phyloP scores from a whole-genome alignment of 2,888 invertebrate genomes.

The Crepidodera aurea region DNA sequence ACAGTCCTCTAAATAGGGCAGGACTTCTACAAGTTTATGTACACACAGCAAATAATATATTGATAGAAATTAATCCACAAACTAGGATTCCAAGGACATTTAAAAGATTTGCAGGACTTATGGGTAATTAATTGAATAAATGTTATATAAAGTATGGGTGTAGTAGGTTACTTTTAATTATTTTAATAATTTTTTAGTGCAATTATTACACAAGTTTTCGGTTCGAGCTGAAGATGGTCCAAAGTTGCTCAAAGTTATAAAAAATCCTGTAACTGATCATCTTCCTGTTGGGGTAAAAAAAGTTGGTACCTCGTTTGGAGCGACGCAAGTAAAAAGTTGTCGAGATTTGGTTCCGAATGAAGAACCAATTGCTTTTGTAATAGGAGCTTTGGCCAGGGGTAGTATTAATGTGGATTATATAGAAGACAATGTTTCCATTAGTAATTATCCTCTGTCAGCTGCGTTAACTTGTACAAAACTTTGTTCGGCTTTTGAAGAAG shows the following conservation, averaged over 20 bases:
- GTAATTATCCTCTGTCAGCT: slow-evolving; percentile 95
- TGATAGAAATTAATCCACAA: slow-evolving; percentile 96
- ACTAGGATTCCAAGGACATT: slow-evolving; percentile 97
- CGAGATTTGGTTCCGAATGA: slow-evolving; percentile 79
- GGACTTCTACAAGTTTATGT: slow-evolving; percentile 95
- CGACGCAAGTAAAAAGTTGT: slow-evolving; percentile 74
- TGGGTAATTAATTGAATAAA: slow-evolving; percentile 70
- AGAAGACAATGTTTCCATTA: slow-evolving; percentile 90
- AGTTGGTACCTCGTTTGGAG: slow-evolving; percentile 88
- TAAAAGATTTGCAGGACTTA: slow-evolving; percentile 94
- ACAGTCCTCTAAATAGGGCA: slow-evolving; percentile 95
- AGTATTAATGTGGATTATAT: slow-evolving; percentile 87
- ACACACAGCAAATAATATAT: slow-evolving; percentile 89
- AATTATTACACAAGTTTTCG: slow-evolving; percentile 92
- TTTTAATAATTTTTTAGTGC: slow-evolving; percentile 73
- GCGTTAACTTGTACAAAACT: slow-evolving; percentile 96
- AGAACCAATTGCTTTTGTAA: slow-evolving; percentile 86
- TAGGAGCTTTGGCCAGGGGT: slow-evolving; percentile 98
- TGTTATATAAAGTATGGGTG: background rate
- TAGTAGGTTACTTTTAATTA: slow-evolving; percentile 9
- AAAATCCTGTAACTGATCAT: slow-evolving; percentile 94
- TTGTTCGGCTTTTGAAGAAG: slow-evolving; percentile 94
- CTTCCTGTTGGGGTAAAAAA: slow-evolving; percentile 94
- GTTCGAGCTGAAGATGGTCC: slow-evolving; percentile 91
- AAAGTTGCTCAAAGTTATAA: slow-evolving; percentile 93